phyloP scores from a whole-genome alignment of 2,797 vertebrate species.

The Phoeniculus purpureus region DNA sequence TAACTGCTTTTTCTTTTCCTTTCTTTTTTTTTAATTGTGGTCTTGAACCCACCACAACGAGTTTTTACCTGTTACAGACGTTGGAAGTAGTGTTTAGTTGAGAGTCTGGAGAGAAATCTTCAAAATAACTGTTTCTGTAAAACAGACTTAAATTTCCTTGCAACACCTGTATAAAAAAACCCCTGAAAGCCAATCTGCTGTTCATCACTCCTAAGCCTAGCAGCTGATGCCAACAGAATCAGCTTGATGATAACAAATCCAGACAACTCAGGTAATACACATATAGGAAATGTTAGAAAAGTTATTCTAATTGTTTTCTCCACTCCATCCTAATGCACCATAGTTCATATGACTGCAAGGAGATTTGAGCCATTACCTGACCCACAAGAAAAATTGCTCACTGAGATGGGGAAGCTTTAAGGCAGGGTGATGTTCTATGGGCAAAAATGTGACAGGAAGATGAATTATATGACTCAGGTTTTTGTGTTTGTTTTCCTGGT shows the following conservation, averaged over 20 bases:
- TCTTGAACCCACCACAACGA: no score
- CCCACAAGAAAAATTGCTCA: slow-evolving; percentile 11
- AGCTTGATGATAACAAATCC: neutral
- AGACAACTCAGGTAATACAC: neutral
- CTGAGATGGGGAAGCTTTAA: slow-evolving; percentile 20
- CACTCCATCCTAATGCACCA: neutral
- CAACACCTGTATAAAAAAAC: neutral
- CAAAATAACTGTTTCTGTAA: neutral
- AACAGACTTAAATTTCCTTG: neutral
- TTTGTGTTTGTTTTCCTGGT: neutral
- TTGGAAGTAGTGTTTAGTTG: neutral
- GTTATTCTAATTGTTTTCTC: neutral
- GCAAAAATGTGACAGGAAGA: slow-evolving; percentile 10
- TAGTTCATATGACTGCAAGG: neutral
- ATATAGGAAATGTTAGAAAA: neutral
- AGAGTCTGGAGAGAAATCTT: neutral
- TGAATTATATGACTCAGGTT: neutral
- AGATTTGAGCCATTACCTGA: neutral
- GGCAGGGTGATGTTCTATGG: neutral
- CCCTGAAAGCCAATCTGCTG: neutral
- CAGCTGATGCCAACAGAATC: neutral
- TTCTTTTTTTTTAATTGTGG: no score
- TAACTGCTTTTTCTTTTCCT: no score
- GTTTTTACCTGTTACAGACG: neutral
- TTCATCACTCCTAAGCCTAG: neutral